Percentiles rank a stretch among this genome's conserved stretches.
Conservation (phyloP, 1,140 invertebrate genomes). For the Neodiprion lecontei region DNA sequence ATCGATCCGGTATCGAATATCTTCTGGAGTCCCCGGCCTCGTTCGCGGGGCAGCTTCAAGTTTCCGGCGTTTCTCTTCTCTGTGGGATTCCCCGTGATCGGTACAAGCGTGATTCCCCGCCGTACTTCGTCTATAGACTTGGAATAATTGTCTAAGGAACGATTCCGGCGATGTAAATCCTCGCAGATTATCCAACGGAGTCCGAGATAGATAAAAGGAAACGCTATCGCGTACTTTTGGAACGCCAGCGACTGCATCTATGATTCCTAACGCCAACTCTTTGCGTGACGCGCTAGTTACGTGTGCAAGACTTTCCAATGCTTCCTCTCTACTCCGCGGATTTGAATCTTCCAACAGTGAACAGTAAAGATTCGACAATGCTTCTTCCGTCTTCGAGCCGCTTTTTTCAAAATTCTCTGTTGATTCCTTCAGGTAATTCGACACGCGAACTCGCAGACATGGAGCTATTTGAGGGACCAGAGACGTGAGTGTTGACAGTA, state of each 20-base stretch:
- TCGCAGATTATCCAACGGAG: conserved; percentile 25
- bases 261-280: conserved; percentile 38
- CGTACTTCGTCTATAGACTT: neutral
- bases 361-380: conserved; percentile 40
- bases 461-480: conserved; percentile 27
- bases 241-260: conserved; percentile 32
- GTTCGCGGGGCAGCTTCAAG: conserved; percentile 22
- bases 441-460: conserved; percentile 36
- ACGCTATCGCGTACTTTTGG: conserved; percentile 34
- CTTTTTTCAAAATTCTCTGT: conserved; percentile 17
- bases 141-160: conserved; percentile 30
- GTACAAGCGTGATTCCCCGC: conserved; percentile 35
- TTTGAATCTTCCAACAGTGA: conserved; percentile 40
- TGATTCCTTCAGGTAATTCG: conserved; percentile 37
- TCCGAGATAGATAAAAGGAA: conserved; percentile 41
- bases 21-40: neutral
- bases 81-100: conserved; percentile 30
- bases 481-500: conserved; percentile 36
- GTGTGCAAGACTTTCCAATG: conserved; percentile 45
- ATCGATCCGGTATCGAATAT: conserved; percentile 13
- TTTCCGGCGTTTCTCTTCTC: conserved; percentile 42
- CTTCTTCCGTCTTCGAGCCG: conserved; percentile 16
- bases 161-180: conserved; percentile 29
- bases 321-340: conserved; percentile 44
- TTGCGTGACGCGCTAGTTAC: conserved; percentile 40